Base-by-base conservation (phyloP, 2,888 invertebrate genomes). In the Seira ritae region DNA sequence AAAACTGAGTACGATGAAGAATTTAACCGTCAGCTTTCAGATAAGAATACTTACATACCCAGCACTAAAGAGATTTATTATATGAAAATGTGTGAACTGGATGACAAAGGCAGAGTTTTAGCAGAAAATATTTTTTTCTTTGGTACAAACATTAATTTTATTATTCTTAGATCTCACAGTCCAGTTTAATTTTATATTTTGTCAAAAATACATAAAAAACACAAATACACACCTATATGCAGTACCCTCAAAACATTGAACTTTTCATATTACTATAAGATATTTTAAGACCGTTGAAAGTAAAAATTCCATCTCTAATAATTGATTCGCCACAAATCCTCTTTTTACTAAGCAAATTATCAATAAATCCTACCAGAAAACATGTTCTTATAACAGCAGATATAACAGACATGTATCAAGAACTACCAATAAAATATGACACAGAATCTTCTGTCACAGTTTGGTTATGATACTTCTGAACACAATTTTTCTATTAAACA, bases 161-260 rank as follows among this genome's bases (percentile, higher is more conserved):
- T 71, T 3, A 1, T 78, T 24, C 78, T 71, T 0, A 3, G 3
- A 1, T 17, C 10, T 2, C 20, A 23, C 15, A n/a, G 4, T 3
- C 79, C 79, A 20, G 79, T 72, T 8, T 66, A 72, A 1, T 79
- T 79, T 17, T 79, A 79, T 24, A 79, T 79, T 22, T 60, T 79
- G 0, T 67, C 72, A 24, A 79, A 79, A 72, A 22, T 72, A 3
- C 79, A 79, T 17, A 79, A 79, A 67, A 4, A 66, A 67, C 72
- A 42, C 19, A n/a, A 24, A 17, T 55, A 6, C 0, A 23, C 77
- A 46, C 82, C 82, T 6, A 82, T 82, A 0, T 72, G 67, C 8
- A 82, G 77, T 24, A 71, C 65, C 20, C 4, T 82, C 3, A 24
- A 37, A 12, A 62, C 68, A 2, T 42, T 37, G 10, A 82, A 82